Conservation (phyloP, 1,140 invertebrate genomes). For the Pseudobourletiella spinata region DNA sequence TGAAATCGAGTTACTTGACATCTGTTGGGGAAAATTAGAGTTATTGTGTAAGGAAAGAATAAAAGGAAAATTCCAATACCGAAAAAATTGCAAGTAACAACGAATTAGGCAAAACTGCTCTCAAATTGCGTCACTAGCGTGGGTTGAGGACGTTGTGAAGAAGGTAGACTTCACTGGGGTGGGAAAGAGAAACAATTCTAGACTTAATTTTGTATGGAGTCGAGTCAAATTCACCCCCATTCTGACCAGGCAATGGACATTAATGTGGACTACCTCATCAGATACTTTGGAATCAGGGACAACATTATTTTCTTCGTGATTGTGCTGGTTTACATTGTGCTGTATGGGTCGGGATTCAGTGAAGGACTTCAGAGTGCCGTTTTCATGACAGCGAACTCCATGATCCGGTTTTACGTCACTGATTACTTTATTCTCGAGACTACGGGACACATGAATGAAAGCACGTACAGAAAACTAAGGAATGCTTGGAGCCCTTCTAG, state of each 20-base stretch:
- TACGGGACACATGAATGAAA: not conserved
- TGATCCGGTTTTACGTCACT: not conserved
- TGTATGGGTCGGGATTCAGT: not conserved
- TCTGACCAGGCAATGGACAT: not conserved
- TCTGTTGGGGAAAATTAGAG: no score
- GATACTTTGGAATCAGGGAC: not conserved
- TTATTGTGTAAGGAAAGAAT: no score
- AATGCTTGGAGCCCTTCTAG: not conserved
- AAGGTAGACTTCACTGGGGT: no score
- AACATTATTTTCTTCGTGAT: not conserved
- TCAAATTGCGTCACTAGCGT: no score
- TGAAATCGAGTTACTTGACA: no score
- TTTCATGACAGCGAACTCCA: not conserved
- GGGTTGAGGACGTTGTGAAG: no score
- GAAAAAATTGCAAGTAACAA: no score
- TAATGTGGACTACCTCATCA: not conserved
- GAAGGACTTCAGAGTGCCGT: not conserved
- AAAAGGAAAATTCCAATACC: no score
- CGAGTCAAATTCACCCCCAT: not conserved
- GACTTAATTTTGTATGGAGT: not conserved
- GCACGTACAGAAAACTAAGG: not conserved
- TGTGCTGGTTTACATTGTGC: not conserved
- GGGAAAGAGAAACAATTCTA: not conserved
- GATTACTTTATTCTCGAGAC: not conserved
- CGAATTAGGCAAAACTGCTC: no score